Base-by-base conservation (phyloP, 1,140 invertebrate genomes). In the Neelides sp. region DNA sequence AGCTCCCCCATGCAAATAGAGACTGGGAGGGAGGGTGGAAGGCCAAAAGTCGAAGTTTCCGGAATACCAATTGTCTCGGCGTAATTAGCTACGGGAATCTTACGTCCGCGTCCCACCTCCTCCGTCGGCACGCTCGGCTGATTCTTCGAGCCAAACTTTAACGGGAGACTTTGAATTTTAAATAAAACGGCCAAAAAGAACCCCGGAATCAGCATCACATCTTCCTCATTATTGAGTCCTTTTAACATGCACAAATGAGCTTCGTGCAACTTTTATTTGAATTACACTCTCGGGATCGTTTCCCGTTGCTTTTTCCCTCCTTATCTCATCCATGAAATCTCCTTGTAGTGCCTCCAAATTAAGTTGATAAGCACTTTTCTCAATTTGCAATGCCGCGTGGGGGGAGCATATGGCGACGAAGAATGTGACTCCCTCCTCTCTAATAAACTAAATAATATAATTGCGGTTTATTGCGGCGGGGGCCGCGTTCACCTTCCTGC, bases 181-280 rank as follows among this genome's bases (percentile, higher is more conserved):
- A 56, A 48, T 56, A 41, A 51, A 51, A 28, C 20, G 27, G 17
- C 7, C 7, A 13, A 32, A 32, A 32, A 32, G 28, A 32, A 13
- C 28, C 7, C 28, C 7, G n/a, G 28, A 32, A 13, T 52, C 39
- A n/a, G 42, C 47, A 50, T 57, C 44, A 47, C 43, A 39, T 47
- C 19, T 19, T 44, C 43, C 24, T 59, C 40, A 59, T 59, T 59
- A 59, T 59, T 55, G 50, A 53, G 53, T 41, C 51, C 50, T 50
- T 52, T 59, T 59, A 55, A 59, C 53, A 52, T 55, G 57, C 48
- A 59, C 50, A 59, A 59, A 59, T 59, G 57, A 55, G 53, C 44
- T 53, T 55, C 50, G 17, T 53, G 50, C 46, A 55, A 59, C 53
- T 55, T 59, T 55, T 55, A 55, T 59, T 59, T 55, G 54, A 55